A percentile compares a stretch with the other conserved stretches of the same genome.
These are phyloP conservation scores for Distichodus sexfasciatus DNA, from an alignment of 2,797 vertebrate species.

Conservation along the genomic window DNA sequence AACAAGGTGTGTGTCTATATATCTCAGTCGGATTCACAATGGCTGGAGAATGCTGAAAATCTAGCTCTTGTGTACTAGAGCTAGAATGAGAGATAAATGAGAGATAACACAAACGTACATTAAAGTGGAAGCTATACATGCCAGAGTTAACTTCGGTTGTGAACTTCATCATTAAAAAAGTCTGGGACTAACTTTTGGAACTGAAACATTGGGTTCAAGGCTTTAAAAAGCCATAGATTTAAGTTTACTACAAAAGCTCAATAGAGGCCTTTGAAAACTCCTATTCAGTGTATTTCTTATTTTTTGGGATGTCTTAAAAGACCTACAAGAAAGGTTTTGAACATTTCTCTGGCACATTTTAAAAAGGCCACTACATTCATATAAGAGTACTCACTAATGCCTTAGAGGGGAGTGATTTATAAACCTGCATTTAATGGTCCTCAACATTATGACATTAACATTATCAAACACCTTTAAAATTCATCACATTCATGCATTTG, in stretches of 20 bases:
- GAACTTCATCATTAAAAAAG: no score
- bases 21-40: no score
- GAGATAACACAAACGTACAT: no score
- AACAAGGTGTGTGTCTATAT: no score
- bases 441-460: neutral
- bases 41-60: no score
- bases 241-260: conserved; percentile 25
- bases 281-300: neutral
- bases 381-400: conserved; percentile 18
- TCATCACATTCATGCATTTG: conserved; percentile 20
- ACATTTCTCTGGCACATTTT: conserved; percentile 15
- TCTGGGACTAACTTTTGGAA: neutral
- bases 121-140: no score
- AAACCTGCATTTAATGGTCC: conserved; percentile 26
- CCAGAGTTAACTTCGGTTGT: no score
- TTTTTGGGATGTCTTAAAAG: conserved; percentile 4
- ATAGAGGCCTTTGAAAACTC: conserved; percentile 1
- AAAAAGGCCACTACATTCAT: conserved; percentile 38
- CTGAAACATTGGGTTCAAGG: conserved; percentile 14
- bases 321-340: conserved; percentile 1
- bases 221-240: conserved; percentile 12
- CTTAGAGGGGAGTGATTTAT: conserved; percentile 31
- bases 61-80: no score
- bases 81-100: no score
- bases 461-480: conserved; percentile 29